Evolutionary conservation across 2,888 invertebrate species (phyloP).

Genomic region (Troglohyphantes excavatus): DNA sequence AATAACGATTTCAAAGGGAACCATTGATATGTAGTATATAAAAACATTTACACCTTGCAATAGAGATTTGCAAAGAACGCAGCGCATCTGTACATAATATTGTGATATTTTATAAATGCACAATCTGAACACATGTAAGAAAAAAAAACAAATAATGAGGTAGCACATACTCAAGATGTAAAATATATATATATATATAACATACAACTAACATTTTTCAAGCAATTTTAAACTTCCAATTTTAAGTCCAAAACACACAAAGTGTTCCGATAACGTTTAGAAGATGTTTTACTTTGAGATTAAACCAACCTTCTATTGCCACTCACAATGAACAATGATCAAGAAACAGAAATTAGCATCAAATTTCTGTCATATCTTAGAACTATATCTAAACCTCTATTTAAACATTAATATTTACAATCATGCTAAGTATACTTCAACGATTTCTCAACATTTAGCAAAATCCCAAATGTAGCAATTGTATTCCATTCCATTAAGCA

Average conservation of each 20-base stretch:
- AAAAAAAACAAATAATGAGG: neutral
- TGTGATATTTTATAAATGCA: neutral
- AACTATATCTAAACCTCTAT: conserved; percentile 5
- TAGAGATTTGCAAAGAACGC: neutral
- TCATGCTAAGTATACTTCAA: neutral
- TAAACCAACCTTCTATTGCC: neutral
- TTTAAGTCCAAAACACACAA: neutral
- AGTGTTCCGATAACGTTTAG: neutral
- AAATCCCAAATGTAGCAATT: neutral
- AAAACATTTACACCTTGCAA: neutral
- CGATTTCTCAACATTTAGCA: neutral
- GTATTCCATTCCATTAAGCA: neutral
- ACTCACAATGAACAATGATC: conserved; percentile 1
- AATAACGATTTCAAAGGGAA: no score
- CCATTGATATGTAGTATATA: neutral
- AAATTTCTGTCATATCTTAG: neutral
- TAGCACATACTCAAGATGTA: conserved; percentile 3
- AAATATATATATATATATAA: conserved; percentile 7
- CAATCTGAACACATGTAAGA: conserved; percentile 1
- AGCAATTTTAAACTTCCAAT: neutral
- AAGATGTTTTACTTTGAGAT: neutral
- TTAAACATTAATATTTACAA: conserved; percentile 1
- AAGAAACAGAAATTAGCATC: neutral
- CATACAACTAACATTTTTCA: neutral
- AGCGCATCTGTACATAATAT: neutral